Evolutionary conservation across 2,888 invertebrate species (phyloP), one percentile per base, ranked within the genome.

Genomic region (Neuroscelio doddi): DNA sequence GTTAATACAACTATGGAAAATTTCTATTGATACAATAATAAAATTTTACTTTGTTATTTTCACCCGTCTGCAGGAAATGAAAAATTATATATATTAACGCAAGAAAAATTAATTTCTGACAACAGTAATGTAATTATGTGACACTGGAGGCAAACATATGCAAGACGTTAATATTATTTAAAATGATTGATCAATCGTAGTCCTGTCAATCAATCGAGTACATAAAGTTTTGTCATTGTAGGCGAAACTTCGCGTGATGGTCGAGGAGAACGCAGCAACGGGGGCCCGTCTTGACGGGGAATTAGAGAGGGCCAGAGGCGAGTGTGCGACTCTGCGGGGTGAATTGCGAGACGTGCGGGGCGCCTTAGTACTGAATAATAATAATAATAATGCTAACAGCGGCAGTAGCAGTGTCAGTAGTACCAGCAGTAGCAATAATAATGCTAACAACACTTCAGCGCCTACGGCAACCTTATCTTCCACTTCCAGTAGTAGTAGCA

Each of bases 181-280:
- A n/a, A n/a, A n/a, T n/a, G n/a, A n/a, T n/a, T n/a, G n/a, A n/a
- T n/a, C n/a, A n/a, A n/a, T n/a, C n/a, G n/a, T n/a, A n/a, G n/a
- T n/a, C n/a, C n/a, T n/a, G n/a, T n/a, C n/a, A n/a, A n/a, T n/a
- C n/a, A 17, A 9, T n/a, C n/a, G n/a, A n/a, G n/a, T n/a, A n/a
- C n/a, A n/a, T n/a, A n/a, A n/a, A n/a, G n/a, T 51, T 58, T 52
- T 29, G 12, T 51, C 2, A 30, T 9, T 46, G 14, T 87, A 93
- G 90, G 89, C 89, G 86, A 92, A 92, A 89, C 91, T 92, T 85
- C 90, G 93, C 87, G 93, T 92, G 87, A 94, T 94, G 94, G 93
- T 94, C 82, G 94, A 94, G 87, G 94, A 94, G 88, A 93, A 94
- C 87, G 86, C 87, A 77, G 84, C 85, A 64, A 86, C 86, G 65